phyloP scores from a whole-genome alignment of 2,888 invertebrate species.

The Omphaloscelis lunosa region DNA sequence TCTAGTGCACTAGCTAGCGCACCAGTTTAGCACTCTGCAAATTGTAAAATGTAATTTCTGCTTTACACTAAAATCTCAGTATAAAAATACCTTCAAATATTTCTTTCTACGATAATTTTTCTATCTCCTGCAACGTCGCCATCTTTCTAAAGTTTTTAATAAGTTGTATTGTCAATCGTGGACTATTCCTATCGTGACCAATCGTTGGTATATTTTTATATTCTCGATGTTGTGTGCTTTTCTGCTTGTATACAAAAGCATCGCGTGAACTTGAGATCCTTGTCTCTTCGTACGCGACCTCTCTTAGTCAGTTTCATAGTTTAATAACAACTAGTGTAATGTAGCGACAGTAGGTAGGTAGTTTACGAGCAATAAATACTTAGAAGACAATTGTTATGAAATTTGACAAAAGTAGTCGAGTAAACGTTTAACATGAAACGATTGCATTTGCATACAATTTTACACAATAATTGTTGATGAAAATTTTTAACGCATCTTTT shows the following conservation, averaged over 20 bases:
- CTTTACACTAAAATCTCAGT: not conserved
- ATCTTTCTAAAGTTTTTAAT: conserved; percentile 21
- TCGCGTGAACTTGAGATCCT: conserved; percentile 62
- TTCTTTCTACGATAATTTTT: not conserved
- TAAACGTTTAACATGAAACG: conserved; percentile 59
- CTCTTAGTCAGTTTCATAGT: conserved; percentile 71
- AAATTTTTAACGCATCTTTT: conserved; percentile 71
- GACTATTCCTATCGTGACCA: conserved; percentile 57
- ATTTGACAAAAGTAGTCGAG: conserved; percentile 81
- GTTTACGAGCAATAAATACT: conserved; percentile 88
- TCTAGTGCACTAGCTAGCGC: too few species aligned
- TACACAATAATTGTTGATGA: conserved; percentile 70
- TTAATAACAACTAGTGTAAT: conserved; percentile 73
- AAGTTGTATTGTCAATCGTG: conserved; percentile 27
- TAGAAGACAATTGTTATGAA: conserved; percentile 81
- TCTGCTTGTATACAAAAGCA: conserved; percentile 70
- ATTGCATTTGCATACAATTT: conserved; percentile 66
- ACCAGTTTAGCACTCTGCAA: too few species aligned
- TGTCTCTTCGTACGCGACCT: conserved; percentile 61
- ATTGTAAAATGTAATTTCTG: too few species aligned
- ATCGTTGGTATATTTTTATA: conserved; percentile 72
- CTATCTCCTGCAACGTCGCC: conserved; percentile 16
- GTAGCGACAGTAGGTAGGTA: conserved; percentile 83
- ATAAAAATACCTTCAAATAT: not conserved
- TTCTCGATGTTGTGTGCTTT: conserved; percentile 78